Conservation (phyloP, 2,797 vertebrate species). For the Malurus splendens region DNA sequence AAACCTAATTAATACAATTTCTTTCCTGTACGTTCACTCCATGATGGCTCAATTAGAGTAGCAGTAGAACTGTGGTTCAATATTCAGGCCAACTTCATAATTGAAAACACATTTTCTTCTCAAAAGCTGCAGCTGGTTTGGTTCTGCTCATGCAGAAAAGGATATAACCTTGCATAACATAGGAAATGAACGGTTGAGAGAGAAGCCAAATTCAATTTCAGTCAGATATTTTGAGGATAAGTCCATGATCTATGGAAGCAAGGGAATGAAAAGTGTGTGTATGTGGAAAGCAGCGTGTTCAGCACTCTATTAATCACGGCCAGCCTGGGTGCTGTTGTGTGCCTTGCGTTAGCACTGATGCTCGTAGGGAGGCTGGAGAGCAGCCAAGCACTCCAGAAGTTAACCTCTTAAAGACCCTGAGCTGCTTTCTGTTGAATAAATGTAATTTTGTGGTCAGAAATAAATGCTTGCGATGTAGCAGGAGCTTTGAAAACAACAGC, state of each 20-base stretch:
- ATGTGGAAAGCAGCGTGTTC: constrained; percentile 75
- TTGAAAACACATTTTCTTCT: constrained; percentile 81
- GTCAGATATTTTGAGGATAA: constrained; percentile 83
- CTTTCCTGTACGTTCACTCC: constrained; percentile 66
- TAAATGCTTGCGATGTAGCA: constrained; percentile 73
- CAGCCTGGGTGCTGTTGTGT: constrained; percentile 66
- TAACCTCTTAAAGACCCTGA: constrained; percentile 80
- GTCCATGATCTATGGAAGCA: constrained; percentile 80
- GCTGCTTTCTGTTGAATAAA: constrained; percentile 76
- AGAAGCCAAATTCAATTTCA: constrained; percentile 88
- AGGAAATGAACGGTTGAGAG: constrained; percentile 85
- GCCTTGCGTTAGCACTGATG: constrained; percentile 67
- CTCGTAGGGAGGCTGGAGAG: constrained; percentile 68
- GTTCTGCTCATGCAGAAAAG: constrained; percentile 84
- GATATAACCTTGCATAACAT: constrained; percentile 85
- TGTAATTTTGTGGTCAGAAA: constrained; percentile 76
- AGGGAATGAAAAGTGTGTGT: constrained; percentile 72
- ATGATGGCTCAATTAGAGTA: constrained; percentile 78
- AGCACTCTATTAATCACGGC: constrained; percentile 81
- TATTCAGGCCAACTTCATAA: constrained; percentile 76
- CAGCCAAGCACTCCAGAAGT: constrained; percentile 76
- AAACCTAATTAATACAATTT: constrained; percentile 59
- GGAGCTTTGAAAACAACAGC: constrained; percentile 71
- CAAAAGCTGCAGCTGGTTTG: constrained; percentile 82
- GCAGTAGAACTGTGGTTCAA: constrained; percentile 70